Conservation (phyloP, 2,113 vertebrate species). For the Calyptommatus sinebrachiatus region DNA sequence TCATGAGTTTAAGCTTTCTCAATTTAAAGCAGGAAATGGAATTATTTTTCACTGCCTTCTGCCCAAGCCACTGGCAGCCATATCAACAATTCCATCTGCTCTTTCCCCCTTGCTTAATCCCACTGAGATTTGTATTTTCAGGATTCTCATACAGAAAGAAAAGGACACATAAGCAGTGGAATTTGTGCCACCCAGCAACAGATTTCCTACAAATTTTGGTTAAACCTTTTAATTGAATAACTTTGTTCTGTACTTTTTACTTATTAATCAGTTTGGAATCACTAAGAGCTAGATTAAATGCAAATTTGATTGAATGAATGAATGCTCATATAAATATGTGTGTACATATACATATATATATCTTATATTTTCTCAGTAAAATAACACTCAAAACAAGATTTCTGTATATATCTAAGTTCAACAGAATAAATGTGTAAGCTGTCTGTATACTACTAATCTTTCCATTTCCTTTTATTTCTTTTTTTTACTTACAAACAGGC, state of each 20-base stretch:
- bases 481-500: constrained; percentile 35
- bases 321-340: background rate
- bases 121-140: constrained; percentile 68
- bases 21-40: constrained; percentile 56
- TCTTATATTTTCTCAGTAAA: background rate
- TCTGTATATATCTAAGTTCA: background rate
- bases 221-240: too few relatives aligned
- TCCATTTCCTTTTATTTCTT: background rate
- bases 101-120: constrained; percentile 65
- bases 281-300: too few relatives aligned
- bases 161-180: constrained; percentile 37
- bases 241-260: too few relatives aligned
- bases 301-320: too few relatives aligned
- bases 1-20: constrained; percentile 61
- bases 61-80: constrained; percentile 69
- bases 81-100: constrained; percentile 72
- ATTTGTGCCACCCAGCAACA: background rate
- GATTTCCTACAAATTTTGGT: background rate
- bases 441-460: background rate
- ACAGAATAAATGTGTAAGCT: constrained; percentile 27
- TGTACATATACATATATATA: background rate
- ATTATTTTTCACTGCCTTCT: constrained; percentile 65
- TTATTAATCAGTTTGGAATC: too few relatives aligned
- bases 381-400: background rate
- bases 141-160: constrained; percentile 54